Evolutionary conservation across 2,797 vertebrate genomes (phyloP).

Genomic region (Uromys caudimaculatus): DNA sequence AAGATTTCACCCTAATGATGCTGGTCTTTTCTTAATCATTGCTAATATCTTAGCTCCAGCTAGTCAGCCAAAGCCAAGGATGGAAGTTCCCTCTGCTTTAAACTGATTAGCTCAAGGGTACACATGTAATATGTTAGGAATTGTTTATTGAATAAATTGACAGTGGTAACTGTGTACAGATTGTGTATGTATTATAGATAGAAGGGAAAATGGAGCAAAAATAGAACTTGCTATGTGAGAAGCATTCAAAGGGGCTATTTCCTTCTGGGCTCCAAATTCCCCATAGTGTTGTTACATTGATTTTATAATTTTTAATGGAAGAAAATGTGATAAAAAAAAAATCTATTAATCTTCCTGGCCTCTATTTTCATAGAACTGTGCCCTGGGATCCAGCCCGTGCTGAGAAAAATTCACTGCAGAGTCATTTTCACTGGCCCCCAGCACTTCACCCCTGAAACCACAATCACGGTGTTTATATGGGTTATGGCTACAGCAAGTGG

Average conservation of each 20-base stretch:
- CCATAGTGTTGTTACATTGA: slow-evolving; percentile 43
- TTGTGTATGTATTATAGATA: not conserved
- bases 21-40: no score
- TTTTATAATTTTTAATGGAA: slow-evolving; percentile 60
- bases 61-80: not conserved
- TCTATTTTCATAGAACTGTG: not conserved
- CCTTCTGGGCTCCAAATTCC: slow-evolving; percentile 50
- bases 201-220: slow-evolving; percentile 35
- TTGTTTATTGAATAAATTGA: slow-evolving; percentile 34
- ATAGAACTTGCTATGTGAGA: slow-evolving; percentile 25
- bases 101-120: not conserved
- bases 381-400: not conserved
- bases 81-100: not conserved
- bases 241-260: slow-evolving; percentile 53
- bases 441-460: not conserved
- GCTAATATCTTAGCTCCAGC: no score
- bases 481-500: not conserved
- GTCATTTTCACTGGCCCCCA: not conserved
- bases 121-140: not conserved
- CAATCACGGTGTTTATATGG: not conserved
- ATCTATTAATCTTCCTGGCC: slow-evolving; percentile 1
- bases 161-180: not conserved
- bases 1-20: no score
- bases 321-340: slow-evolving; percentile 46
- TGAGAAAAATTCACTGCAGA: not conserved